A percentile compares a stretch with the other conserved stretches of the same genome.
phyloP scores from a whole-genome alignment of 2,797 vertebrate genomes.

The Sebastes diploproa region DNA sequence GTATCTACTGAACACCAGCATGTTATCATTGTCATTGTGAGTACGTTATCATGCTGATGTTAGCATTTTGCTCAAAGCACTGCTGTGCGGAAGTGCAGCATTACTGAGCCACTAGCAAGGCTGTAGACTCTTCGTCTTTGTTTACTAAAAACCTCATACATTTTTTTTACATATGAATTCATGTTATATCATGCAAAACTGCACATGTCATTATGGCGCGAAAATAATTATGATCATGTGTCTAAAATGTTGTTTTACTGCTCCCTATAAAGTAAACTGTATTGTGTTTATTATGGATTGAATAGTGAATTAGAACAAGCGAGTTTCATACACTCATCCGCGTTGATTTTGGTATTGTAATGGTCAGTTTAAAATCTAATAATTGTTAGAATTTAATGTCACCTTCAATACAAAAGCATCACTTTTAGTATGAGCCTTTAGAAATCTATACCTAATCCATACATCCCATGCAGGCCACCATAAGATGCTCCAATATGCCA shows the following conservation, averaged over 20 bases:
- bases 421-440: constrained; percentile 1
- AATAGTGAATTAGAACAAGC: background rate
- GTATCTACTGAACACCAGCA: no score
- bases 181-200: background rate
- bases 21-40: no score
- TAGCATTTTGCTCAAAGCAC: background rate
- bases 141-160: no score
- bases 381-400: background rate
- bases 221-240: background rate
- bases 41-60: background rate
- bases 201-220: background rate
- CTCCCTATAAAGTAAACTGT: background rate
- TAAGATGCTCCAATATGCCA: constrained; percentile 35
- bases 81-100: background rate
- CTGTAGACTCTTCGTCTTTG: background rate
- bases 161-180: background rate
- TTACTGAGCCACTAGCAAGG: background rate
- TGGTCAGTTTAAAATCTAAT: background rate
- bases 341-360: background rate
- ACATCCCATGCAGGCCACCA: constrained; percentile 25
- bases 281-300: background rate
- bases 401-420: constrained; percentile 16
- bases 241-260: no score
- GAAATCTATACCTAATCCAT: constrained; percentile 54
- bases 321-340: background rate